These are phyloP conservation scores for Triops cancriformis DNA, from an alignment of 1,140 invertebrate genomes.

Conservation along the genomic window DNA sequence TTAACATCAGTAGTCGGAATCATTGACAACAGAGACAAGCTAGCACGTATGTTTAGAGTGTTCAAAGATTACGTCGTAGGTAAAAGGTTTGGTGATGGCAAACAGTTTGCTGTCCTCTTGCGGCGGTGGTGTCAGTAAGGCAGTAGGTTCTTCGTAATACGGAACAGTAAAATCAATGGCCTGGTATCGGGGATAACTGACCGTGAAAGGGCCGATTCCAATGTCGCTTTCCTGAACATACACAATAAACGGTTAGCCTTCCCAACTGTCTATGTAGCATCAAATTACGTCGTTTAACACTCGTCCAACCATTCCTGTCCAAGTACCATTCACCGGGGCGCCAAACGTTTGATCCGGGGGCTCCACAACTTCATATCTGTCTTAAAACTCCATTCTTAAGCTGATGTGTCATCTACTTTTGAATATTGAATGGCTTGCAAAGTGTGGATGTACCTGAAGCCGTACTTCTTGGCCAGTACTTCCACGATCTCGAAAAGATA, in stretches of 20 bases:
- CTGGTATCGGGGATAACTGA: not conserved
- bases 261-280: not conserved
- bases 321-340: not conserved
- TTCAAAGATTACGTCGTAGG: conserved; percentile 20
- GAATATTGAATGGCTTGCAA: too few species aligned
- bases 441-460: not conserved
- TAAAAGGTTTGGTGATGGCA: conserved; percentile 28
- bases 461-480: not conserved
- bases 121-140: conserved; percentile 22
- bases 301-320: not conserved
- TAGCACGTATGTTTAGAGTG: not conserved
- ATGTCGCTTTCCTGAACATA: conserved; percentile 10
- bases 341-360: not conserved
- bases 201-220: conserved; percentile 15
- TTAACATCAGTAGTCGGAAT: too few species aligned
- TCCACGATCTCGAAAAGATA: not conserved
- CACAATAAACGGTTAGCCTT: not conserved
- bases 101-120: conserved; percentile 18
- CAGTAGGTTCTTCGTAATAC: conserved; percentile 22
- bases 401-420: too few species aligned
- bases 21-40: too few species aligned
- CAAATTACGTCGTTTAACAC: not conserved
- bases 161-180: conserved; percentile 19
- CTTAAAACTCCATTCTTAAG: not conserved
- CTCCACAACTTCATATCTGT: not conserved